Base-by-base conservation (phyloP, 2,888 invertebrate genomes). In the Acrobasis suavella region DNA sequence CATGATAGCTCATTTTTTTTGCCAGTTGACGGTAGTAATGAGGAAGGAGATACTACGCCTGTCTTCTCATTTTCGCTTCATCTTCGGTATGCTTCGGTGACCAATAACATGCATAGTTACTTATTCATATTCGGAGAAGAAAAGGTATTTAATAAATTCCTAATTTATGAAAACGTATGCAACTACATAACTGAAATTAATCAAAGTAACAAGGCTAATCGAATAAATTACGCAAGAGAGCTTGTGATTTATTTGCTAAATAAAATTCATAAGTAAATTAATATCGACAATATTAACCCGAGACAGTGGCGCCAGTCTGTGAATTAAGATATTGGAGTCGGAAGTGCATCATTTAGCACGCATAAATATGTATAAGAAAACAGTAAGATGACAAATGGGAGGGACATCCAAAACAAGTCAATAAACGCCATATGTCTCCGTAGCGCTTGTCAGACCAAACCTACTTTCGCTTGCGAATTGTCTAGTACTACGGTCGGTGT, bases 401-500 rank as follows among this genome's bases (percentile, higher is more conserved):
- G 67, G 69, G 66, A 66, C 67, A 69, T 50, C 62, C 22, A 58
- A 64, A 63, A 67, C 63, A 64, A 60, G 63, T 72, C 69, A 64
- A 65, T 62, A 60, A 49, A 66, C 63, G 58, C 67, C 62, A 78
- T 77, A 75, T 72, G 74, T 77, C 76, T 75, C 72, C 67, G 66
- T 62, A 32, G 66, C 65, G 65, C 63, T 60, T 67, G 69, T 68
- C 72, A 69, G 69, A 71, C 65, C 69, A 72, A 73, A 70, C 71
- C 73, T 77, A 87, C 89, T 89, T 89, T 89, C 89, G 89, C 86
- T 84, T 76, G 86, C 86, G 80, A 86, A 84, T 87, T 87, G 82
- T 87, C 82, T 83, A 78, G 73, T 78, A 78, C 77, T 75, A 71
- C 75, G 67, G 68, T 68, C 71, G 72, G 67, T 66, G 73, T 85